Base-by-base conservation (phyloP, 2,797 vertebrate species). In the Oreonectes daqikongensis region DNA sequence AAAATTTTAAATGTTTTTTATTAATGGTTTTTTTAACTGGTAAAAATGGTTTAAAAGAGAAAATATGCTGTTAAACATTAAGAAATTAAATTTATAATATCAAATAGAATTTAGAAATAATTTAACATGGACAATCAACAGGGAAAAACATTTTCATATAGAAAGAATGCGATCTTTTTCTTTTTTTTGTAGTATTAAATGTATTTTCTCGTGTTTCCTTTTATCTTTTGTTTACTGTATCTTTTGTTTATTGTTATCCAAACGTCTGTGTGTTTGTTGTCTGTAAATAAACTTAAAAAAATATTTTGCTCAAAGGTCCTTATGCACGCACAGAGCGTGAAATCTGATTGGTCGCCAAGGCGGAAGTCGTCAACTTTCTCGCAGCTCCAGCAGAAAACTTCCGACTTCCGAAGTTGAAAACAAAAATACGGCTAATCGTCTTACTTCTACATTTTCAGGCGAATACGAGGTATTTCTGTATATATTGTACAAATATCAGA, bases 351-450 rank as follows among this genome's bases (percentile, higher is more conserved):
- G 65, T 5, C 71, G 17, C 46, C 44, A 5, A 38, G 15, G 22
- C 55, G 78, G 78, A 79, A 79, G 78, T 75, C 55, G 64, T 79
- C 71, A 55, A 35, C 14, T 68, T 66, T 60, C 42, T 59, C 53
- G 6, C 40, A 42, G 53, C 53, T 59, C 44, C 12, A 32, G 44
- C 64, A 44, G 18, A 92, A 93, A 91, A 93, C 90, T 92, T 92
- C 91, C 92, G 90, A 87, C 91, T 93, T 87, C 91, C 71, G 75
- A 81, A 92, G 84, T 92, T 89, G 88, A 90, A 90, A 90, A 92
- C 90, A 92, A 92, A 92, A 88, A 91, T 61, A 60, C n/a, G 35
- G 55, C 65, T 14, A 15, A 68, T 15, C 17, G 2, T 15, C 1
- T 40, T 48, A 20, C 14, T 9, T 6, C 14, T 65, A 12, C n/a